These are phyloP conservation scores for Procavia capensis DNA, from an alignment of 2,113 vertebrate species.

Conservation along the genomic window DNA sequence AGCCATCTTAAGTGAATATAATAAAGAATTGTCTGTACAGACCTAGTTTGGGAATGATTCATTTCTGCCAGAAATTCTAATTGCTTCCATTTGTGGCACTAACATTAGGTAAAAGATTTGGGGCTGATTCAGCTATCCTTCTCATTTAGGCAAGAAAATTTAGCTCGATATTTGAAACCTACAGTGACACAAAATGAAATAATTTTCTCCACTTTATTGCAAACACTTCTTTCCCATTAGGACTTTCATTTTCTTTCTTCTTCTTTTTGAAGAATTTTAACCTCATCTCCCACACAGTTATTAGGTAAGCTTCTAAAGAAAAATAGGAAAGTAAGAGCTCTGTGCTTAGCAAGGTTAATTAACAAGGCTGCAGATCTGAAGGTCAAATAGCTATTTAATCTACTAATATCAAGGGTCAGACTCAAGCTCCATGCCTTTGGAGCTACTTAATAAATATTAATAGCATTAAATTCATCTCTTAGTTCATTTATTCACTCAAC, in stretches of 20 bases:
- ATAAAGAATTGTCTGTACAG: slow-evolving; percentile 55
- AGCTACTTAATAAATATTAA: slow-evolving; percentile 47
- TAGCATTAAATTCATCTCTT: slow-evolving; percentile 24
- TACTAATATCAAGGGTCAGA: not conserved
- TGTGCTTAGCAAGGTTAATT: slow-evolving; percentile 37
- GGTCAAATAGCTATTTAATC: slow-evolving; percentile 43
- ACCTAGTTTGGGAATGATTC: slow-evolving; percentile 74
- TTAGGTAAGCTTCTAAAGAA: slow-evolving; percentile 26
- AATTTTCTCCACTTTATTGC: slow-evolving; percentile 57
- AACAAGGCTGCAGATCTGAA: slow-evolving; percentile 36
- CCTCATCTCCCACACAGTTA: slow-evolving; percentile 29
- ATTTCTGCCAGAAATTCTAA: slow-evolving; percentile 77
- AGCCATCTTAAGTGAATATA: slow-evolving; percentile 45
- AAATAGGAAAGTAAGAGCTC: not conserved
- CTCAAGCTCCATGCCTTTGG: slow-evolving; percentile 30
- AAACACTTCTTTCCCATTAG: slow-evolving; percentile 50
- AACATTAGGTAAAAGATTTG: slow-evolving; percentile 73
- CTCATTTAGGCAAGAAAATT: slow-evolving; percentile 68
- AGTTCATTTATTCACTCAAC: slow-evolving; percentile 52
- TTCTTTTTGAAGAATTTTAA: slow-evolving; percentile 17
- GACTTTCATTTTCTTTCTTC: not conserved
- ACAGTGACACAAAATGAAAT: slow-evolving; percentile 9
- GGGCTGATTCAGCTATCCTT: slow-evolving; percentile 73
- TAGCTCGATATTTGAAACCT: slow-evolving; percentile 54
- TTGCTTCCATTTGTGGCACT: slow-evolving; percentile 75